A percentile compares a stretch with the other conserved stretches of the same genome.
These are phyloP conservation scores for Diabrotica balteata DNA, from an alignment of 2,888 invertebrate genomes.

Conservation along the genomic window DNA sequence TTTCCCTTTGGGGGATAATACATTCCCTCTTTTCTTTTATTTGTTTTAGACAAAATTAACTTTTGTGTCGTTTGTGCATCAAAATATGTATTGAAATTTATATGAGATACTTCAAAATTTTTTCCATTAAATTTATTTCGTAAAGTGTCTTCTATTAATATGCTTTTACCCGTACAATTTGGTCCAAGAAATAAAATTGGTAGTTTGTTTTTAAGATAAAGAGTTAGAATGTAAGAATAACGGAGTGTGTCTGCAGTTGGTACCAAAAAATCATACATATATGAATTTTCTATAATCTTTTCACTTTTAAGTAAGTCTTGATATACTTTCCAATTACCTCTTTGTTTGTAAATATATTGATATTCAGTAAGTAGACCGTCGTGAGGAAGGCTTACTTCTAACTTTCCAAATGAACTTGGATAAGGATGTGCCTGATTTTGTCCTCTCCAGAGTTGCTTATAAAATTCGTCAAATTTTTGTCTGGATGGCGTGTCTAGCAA, in stretches of 20 bases:
- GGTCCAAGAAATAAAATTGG: conserved; percentile 70
- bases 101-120: conserved; percentile 62
- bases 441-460: conserved; percentile 55
- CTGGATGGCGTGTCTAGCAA: conserved; percentile 60
- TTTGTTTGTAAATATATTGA: conserved; percentile 66
- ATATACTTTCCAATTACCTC: conserved; percentile 68
- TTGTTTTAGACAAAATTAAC: conserved; percentile 62
- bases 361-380: conserved; percentile 66
- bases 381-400: conserved; percentile 66
- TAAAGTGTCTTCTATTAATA: conserved; percentile 62
- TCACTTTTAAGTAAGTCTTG: conserved; percentile 63
- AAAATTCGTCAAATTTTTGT: conserved; percentile 57
- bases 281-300: conserved; percentile 59
- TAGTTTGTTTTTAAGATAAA: conserved; percentile 67
- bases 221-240: conserved; percentile 63
- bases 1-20: conserved; percentile 66
- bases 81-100: conserved; percentile 66
- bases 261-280: conserved; percentile 60
- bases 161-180: conserved; percentile 70
- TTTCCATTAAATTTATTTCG: conserved; percentile 61
- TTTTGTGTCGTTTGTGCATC: conserved; percentile 63
- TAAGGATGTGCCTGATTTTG: conserved; percentile 58
- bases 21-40: conserved; percentile 63
- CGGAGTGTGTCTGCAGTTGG: conserved; percentile 68
- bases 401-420: conserved; percentile 63